Evolutionary conservation across 2,113 vertebrate genomes (phyloP).

Genomic region (Kryptolebias marmoratus): DNA sequence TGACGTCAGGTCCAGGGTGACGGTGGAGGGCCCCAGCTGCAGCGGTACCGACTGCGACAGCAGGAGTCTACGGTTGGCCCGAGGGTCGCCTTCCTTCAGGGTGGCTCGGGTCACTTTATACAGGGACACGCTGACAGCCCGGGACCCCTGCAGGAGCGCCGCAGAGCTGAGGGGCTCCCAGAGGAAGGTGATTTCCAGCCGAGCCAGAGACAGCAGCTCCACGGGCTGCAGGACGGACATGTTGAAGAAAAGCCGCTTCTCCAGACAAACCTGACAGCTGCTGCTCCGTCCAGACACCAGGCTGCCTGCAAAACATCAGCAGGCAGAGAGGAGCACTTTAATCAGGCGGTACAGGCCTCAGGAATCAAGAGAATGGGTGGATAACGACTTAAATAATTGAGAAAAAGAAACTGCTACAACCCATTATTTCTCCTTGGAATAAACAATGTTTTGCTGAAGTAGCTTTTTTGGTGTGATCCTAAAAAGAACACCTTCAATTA

Average conservation of each 20-base stretch:
- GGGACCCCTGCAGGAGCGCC: conserved; percentile 16
- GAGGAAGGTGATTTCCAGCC: conserved; percentile 85
- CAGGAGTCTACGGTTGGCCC: conserved; percentile 71
- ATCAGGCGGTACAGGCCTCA: background rate
- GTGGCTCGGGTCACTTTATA: conserved; percentile 59
- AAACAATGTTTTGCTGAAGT: background rate
- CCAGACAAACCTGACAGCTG: conserved; percentile 72
- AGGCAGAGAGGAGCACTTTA: background rate
- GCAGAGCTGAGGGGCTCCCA: conserved; percentile 61
- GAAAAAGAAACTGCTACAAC: background rate
- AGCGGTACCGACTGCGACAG: conserved; percentile 78
- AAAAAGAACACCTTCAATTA: too few relatives aligned
- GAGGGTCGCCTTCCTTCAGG: conserved; percentile 55
- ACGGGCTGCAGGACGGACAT: conserved; percentile 85
- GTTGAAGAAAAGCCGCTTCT: conserved; percentile 88
- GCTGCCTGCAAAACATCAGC: conserved; percentile 53
- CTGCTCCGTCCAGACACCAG: conserved; percentile 54
- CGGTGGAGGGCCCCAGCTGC: conserved; percentile 63
- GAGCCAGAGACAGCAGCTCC: conserved; percentile 85
- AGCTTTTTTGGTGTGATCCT: background rate
- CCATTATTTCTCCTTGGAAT: background rate
- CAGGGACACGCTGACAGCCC: conserved; percentile 79
- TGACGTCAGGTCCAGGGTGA: conserved; percentile 83
- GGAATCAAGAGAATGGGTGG: background rate
- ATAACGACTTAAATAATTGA: background rate